Evolutionary conservation across 2,797 vertebrate species (phyloP).

Genomic region (Gambusia yucatana): DNA sequence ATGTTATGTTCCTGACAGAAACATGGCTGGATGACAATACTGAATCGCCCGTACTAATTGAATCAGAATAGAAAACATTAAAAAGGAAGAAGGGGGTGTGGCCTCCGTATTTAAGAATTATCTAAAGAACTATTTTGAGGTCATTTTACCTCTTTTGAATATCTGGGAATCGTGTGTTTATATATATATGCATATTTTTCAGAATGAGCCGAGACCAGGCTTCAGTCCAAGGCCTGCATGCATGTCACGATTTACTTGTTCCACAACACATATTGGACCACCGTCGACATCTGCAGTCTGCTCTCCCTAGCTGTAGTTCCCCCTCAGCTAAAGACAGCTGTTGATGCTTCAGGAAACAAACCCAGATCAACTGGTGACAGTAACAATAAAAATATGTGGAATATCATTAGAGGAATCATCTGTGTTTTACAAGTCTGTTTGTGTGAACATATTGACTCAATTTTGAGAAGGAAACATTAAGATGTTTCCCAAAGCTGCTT

Average conservation of each 20-base stretch:
- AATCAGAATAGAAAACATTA: too few relatives aligned
- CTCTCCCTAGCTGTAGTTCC: background rate
- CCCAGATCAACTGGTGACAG: background rate
- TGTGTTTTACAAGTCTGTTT: background rate
- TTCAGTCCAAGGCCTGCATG: background rate
- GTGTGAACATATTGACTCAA: background rate
- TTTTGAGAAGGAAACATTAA: background rate
- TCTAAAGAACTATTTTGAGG: too few relatives aligned
- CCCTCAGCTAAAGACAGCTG: background rate
- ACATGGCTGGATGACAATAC: too few relatives aligned
- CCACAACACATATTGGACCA: background rate
- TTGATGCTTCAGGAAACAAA: constrained; percentile 1
- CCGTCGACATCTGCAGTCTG: background rate
- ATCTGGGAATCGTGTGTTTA: too few relatives aligned
- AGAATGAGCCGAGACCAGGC: background rate
- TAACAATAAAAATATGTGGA: background rate
- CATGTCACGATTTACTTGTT: background rate
- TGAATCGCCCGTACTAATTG: too few relatives aligned
- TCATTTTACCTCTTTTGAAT: too few relatives aligned
- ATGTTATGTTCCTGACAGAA: too few relatives aligned
- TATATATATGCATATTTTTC: background rate
- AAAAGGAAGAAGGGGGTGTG: too few relatives aligned
- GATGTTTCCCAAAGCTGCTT: background rate
- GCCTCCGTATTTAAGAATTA: too few relatives aligned
- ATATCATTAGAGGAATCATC: background rate